phyloP scores from a whole-genome alignment of 2,113 vertebrate genomes.

The Carassius gibelio region DNA sequence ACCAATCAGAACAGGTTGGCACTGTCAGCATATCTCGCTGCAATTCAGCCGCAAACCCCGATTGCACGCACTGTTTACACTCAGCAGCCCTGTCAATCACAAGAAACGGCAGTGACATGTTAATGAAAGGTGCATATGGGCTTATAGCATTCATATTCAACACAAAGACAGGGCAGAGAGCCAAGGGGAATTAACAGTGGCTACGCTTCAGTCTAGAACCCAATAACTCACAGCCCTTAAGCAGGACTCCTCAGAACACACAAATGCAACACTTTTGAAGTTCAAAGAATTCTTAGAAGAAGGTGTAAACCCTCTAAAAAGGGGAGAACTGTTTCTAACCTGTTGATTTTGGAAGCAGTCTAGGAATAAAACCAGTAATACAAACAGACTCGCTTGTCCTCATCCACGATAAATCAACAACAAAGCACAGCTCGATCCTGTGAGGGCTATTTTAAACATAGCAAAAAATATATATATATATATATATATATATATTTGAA shows the following conservation, averaged over 20 bases:
- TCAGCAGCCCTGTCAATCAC: conserved; percentile 31
- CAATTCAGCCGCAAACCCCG: background rate
- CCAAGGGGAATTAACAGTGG: conserved; percentile 66
- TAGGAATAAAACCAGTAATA: conserved; percentile 35
- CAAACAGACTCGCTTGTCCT: conserved; percentile 29
- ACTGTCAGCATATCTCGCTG: background rate
- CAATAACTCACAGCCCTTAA: conserved; percentile 49
- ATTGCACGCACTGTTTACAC: conserved; percentile 23
- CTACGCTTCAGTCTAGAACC: conserved; percentile 58
- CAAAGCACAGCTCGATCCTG: conserved; percentile 22
- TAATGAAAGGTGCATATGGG: conserved; percentile 2
- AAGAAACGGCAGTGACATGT: conserved; percentile 15
- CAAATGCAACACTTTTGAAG: conserved; percentile 41
- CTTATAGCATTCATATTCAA: conserved; percentile 15
- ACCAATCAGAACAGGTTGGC: conserved; percentile 10
- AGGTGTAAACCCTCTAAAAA: conserved; percentile 39
- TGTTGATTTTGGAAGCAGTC: conserved; percentile 34
- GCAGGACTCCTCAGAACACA: conserved; percentile 15
- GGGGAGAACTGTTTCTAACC: conserved; percentile 19
- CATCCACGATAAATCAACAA: conserved; percentile 32
- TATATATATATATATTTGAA: background rate
- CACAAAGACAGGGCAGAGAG: conserved; percentile 60
- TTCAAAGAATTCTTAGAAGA: conserved; percentile 35
- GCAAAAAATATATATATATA: background rate
- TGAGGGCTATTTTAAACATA: conserved; percentile 20